These are phyloP conservation scores for Theodoxus fluviatilis DNA, from an alignment of 2,888 invertebrate genomes.

Conservation along the genomic window DNA sequence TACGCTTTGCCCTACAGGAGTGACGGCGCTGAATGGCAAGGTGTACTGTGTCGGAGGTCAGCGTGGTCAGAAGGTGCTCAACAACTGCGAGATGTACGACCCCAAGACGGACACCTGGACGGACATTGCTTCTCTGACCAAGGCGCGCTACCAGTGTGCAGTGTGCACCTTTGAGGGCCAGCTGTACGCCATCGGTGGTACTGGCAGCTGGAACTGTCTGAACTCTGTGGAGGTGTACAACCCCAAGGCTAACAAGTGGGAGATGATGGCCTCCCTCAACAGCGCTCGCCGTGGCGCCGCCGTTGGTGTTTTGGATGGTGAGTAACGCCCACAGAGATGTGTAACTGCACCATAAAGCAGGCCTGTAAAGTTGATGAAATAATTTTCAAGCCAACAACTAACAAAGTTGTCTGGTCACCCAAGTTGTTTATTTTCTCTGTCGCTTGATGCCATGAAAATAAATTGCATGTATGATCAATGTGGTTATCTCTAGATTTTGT, in stretches of 20 bases:
- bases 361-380: too few relatives aligned
- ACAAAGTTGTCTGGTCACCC: too few relatives aligned
- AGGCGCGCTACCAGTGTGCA: conserved; percentile 81
- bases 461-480: too few relatives aligned
- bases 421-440: too few relatives aligned
- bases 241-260: conserved; percentile 73
- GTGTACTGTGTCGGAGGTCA: conserved; percentile 84
- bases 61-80: conserved; percentile 75
- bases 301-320: conserved; percentile 59
- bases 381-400: too few relatives aligned
- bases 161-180: conserved; percentile 75
- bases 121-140: conserved; percentile 75
- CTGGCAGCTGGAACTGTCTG: conserved; percentile 87
- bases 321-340: too few relatives aligned
- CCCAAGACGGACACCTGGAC: conserved; percentile 74
- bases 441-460: too few relatives aligned
- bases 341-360: too few relatives aligned
- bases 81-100: conserved; percentile 78
- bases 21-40: conserved; percentile 73
- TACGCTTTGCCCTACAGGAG: conserved; percentile 66
- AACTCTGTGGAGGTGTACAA: conserved; percentile 76
- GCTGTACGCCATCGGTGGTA: conserved; percentile 84
- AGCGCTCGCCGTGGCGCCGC: conserved; percentile 71
- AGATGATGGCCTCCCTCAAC: conserved; percentile 77
- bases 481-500: too few relatives aligned